Conservation (phyloP, 2,113 vertebrate genomes). For the Oncorhynchus keta region DNA sequence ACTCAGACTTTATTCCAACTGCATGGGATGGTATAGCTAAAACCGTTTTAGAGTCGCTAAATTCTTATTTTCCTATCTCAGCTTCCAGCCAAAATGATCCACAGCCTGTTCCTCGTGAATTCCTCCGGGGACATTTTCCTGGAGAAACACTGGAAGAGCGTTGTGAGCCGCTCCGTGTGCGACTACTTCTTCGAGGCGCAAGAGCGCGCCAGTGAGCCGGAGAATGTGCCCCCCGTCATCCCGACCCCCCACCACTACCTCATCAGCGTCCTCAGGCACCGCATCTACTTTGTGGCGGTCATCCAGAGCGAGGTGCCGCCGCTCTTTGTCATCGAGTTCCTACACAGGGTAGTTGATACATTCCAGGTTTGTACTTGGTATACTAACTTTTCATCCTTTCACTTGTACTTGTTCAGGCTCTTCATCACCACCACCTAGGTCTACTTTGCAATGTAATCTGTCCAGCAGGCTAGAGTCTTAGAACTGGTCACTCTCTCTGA, state of each 20-base stretch:
- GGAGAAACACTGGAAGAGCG: slow-evolving; percentile 99
- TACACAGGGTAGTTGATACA: slow-evolving; percentile 96
- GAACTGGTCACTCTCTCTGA: too few relatives aligned
- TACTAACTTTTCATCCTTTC: background rate
- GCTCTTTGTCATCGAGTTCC: slow-evolving; percentile 97
- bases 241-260: slow-evolving; percentile 97
- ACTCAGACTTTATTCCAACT: background rate
- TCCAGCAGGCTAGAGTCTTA: too few relatives aligned
- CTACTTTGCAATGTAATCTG: background rate
- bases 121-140: slow-evolving; percentile 95
- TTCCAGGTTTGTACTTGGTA: slow-evolving; percentile 80
- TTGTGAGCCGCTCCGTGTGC: slow-evolving; percentile 94
- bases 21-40: background rate
- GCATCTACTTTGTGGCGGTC: slow-evolving; percentile 96
- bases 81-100: slow-evolving; percentile 83
- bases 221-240: slow-evolving; percentile 95
- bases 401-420: too few relatives aligned
- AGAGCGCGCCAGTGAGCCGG: slow-evolving; percentile 90
- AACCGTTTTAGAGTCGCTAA: background rate
- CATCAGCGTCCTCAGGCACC: slow-evolving; percentile 91
- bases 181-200: slow-evolving; percentile 98
- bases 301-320: slow-evolving; percentile 98
- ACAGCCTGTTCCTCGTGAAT: slow-evolving; percentile 95
- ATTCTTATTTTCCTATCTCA: background rate
- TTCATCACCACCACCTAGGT: background rate